Percentiles rank a stretch among this genome's conserved stretches.
Evolutionary conservation across 1,140 invertebrate genomes (phyloP).

Genomic region (Calliopsis andreniformis): DNA sequence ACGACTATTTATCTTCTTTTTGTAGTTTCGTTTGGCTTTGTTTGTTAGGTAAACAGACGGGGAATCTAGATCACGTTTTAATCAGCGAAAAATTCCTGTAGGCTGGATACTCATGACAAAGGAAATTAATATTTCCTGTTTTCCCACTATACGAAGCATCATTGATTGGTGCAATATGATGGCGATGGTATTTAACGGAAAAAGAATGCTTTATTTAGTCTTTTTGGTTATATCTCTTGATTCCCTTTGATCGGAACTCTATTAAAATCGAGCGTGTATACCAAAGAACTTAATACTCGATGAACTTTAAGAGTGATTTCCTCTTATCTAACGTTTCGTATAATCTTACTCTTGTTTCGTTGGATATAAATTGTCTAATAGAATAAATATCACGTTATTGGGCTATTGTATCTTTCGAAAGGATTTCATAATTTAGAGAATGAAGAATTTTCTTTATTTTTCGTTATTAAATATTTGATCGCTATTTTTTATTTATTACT

Average conservation of each 20-base stretch:
- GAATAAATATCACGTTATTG: too few relatives aligned
- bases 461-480: too few relatives aligned
- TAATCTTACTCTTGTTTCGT: too few relatives aligned
- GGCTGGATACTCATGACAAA: not conserved
- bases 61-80: not conserved
- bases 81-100: not conserved
- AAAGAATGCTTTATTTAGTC: conserved; percentile 12
- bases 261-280: conserved; percentile 16
- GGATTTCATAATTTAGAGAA: too few relatives aligned
- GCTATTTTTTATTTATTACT: too few relatives aligned
- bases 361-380: too few relatives aligned
- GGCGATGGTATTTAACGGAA: not conserved
- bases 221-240: conserved; percentile 11
- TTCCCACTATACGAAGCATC: conserved; percentile 18
- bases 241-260: conserved; percentile 37
- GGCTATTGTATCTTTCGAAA: too few relatives aligned
- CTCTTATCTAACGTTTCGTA: not conserved
- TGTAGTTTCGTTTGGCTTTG: too few relatives aligned
- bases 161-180: conserved; percentile 14
- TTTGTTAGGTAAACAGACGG: not conserved
- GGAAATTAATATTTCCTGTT: conserved; percentile 30
- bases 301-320: not conserved
- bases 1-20: too few relatives aligned
- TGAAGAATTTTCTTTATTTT: too few relatives aligned
- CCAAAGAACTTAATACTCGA: not conserved